Percentiles rank a stretch among this genome's conserved stretches.
These are phyloP conservation scores for Tipula unca DNA, from an alignment of 2,888 invertebrate genomes.

Conservation along the genomic window DNA sequence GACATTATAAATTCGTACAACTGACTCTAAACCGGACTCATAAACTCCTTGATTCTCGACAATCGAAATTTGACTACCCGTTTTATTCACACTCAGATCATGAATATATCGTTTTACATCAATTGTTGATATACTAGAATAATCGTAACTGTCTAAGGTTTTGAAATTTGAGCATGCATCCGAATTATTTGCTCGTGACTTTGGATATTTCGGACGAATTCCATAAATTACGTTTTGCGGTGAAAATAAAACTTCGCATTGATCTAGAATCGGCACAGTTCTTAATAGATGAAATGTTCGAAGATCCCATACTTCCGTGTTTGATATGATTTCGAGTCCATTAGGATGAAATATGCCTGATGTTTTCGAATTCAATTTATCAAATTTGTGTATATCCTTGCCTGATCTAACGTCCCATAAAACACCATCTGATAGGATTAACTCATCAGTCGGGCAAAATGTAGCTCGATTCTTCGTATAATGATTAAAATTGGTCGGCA, in stretches of 20 bases:
- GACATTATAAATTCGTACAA: constrained; percentile 86
- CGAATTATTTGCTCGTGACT: constrained; percentile 34
- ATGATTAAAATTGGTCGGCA: constrained; percentile 78
- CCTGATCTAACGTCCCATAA: constrained; percentile 86
- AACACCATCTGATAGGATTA: constrained; percentile 88
- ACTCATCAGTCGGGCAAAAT: constrained; percentile 86
- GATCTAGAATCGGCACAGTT: constrained; percentile 89
- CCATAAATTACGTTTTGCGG: constrained; percentile 83
- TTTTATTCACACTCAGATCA: constrained; percentile 72
- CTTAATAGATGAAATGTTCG: constrained; percentile 88
- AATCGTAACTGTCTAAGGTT: constrained; percentile 89
- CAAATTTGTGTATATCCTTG: constrained; percentile 90
- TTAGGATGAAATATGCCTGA: constrained; percentile 96
- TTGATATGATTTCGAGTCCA: constrained; percentile 89
- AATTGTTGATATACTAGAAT: constrained; percentile 90
- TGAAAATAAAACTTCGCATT: constrained; percentile 82
- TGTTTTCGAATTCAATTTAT: constrained; percentile 90
- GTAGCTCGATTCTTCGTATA: constrained; percentile 92
- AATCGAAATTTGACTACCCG: constrained; percentile 79
- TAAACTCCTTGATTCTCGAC: constrained; percentile 84
- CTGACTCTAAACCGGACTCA: constrained; percentile 78
- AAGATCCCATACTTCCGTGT: constrained; percentile 98
- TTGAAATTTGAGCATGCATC: constrained; percentile 80
- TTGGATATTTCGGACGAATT: constrained; percentile 53
- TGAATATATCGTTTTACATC: constrained; percentile 88